Evolutionary conservation across 2,888 invertebrate species (phyloP), one percentile per base, ranked within the genome.

Genomic region (Ichneumoninae sp.): DNA sequence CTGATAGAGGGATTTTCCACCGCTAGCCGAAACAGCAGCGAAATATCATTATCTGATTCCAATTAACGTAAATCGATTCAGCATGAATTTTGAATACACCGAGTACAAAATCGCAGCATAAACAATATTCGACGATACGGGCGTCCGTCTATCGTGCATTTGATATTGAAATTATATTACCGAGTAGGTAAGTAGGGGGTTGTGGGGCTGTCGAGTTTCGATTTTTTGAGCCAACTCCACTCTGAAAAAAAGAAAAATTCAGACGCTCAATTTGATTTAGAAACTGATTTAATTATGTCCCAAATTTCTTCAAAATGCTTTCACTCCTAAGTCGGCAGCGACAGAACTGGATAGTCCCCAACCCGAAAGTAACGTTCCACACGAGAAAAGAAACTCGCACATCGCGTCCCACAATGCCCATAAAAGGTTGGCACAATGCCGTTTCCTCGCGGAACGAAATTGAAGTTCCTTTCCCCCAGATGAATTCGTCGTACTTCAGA

Each of bases 41-140:
- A 26, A 57, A 57, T 22, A 57, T 57, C 57, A 57, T 26, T 57
- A 57, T 57, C 57, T 26, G 57, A 57, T 57, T 57, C 57, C 26
- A 57, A 57, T 57, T 22, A 57, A 22, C 8, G 57, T 26, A 8
- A 57, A 22, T 13, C 57, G 57, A 22, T 57, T 57, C 13, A 26
- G 57, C 57, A 10, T 13, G 57, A 57, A 57, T 57, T 60, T 36
- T 60, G 50, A 40, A 44, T 75, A 26, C 54, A 22, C 30, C 30
- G 26, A 7, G 8, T 26, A 40, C 5, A 19, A 47, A 47, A 13
- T 47, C 44, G 44, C 44, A 47, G 16, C 4, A 16, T 47, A 47
- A 47, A 47, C 16, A 47, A 16, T 16, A 47, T 47, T 16, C 16
- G 13, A 47, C 44, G 16, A 47, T 47, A 13, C 44, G 44, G 4